phyloP scores from a whole-genome alignment of 92 coral and sea anemone species.

The Pocillopora meandrina region DNA sequence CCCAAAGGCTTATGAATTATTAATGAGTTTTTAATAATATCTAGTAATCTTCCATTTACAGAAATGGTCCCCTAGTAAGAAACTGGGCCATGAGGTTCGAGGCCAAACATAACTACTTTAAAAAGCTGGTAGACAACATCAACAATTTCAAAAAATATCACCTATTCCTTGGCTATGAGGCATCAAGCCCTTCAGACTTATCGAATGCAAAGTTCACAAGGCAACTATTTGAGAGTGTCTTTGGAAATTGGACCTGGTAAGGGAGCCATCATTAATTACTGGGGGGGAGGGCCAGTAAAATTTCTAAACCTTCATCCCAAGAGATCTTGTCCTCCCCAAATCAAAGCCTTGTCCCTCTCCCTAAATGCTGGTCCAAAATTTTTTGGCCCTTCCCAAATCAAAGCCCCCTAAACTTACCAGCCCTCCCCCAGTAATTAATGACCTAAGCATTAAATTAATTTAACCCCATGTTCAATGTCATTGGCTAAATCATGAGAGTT shows the following conservation, averaged over 20 bases:
- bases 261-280: no score
- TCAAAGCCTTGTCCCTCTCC: no score
- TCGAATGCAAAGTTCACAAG: conserved; percentile 47
- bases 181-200: conserved; percentile 68
- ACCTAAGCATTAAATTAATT: not conserved
- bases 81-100: no score
- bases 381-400: not conserved
- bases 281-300: no score
- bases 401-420: not conserved
- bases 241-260: conserved; percentile 75
- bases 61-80: no score
- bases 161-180: conserved; percentile 58
- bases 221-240: conserved; percentile 40
- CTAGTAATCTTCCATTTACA: no score
- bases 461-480: not conserved
- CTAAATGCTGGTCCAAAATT: no score
- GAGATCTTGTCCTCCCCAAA: not conserved
- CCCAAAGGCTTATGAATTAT: no score
- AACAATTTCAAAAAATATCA: conserved; percentile 72
- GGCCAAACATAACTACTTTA: no score
- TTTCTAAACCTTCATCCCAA: not conserved
- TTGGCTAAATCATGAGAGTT: not conserved
- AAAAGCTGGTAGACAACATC: conserved; percentile 25
- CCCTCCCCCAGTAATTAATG: conserved; percentile 32
- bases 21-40: no score